These are phyloP conservation scores for Acanthosoma haemorrhoidale DNA, from an alignment of 2,888 invertebrate species.

Conservation along the genomic window DNA sequence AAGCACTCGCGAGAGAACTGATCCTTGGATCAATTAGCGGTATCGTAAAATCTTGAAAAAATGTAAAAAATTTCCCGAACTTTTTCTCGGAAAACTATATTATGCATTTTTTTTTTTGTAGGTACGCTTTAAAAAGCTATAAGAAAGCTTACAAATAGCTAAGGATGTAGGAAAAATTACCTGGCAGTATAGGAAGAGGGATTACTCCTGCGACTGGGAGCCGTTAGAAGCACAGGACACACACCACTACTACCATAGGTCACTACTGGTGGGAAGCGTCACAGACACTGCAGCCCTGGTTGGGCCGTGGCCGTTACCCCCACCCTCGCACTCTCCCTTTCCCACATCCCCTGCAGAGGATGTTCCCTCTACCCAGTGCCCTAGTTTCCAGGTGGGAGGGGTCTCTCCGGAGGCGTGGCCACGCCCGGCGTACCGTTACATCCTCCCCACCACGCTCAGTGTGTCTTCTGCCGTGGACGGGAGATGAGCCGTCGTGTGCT, in stretches of 20 bases:
- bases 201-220: not conserved
- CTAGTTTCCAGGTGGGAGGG: slow-evolving; percentile 13
- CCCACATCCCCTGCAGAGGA: not conserved
- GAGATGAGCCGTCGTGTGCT: no score
- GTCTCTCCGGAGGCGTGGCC: slow-evolving; percentile 1
- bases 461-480: no score
- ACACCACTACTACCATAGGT: slow-evolving; percentile 15
- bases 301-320: slow-evolving; percentile 14
- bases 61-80: no score
- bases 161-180: no score
- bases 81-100: no score
- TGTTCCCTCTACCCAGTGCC: slow-evolving; percentile 14
- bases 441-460: slow-evolving; percentile 7
- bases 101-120: no score
- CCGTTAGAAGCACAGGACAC: slow-evolving; percentile 18
- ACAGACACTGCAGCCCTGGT: slow-evolving; percentile 24
- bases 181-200: slow-evolving; percentile 12
- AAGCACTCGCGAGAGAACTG: no score
- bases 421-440: not conserved
- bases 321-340: slow-evolving; percentile 12
- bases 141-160: no score
- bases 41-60: no score
- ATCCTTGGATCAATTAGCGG: no score
- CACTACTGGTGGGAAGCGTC: slow-evolving; percentile 11
- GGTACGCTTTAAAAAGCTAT: no score